phyloP scores from a whole-genome alignment of 2,888 invertebrate genomes.

The Aelia acuminata region DNA sequence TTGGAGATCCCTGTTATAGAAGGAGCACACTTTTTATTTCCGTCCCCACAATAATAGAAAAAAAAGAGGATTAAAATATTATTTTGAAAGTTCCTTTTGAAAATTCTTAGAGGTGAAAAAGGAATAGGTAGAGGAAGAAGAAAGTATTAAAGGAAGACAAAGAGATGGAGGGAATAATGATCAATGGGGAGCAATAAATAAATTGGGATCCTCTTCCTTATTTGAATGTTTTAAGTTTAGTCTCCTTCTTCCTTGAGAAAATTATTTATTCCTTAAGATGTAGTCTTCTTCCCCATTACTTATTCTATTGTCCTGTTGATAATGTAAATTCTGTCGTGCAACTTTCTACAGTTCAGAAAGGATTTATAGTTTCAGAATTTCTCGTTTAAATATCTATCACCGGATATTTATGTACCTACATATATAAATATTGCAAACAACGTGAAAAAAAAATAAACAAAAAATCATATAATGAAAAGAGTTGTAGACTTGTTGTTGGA shows the following conservation, averaged over 20 bases:
- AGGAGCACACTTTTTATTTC: not conserved
- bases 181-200: not conserved
- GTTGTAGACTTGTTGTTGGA: too few species aligned
- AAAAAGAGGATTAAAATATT: not conserved
- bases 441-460: too few species aligned
- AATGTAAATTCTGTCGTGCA: too few species aligned
- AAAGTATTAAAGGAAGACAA: not conserved
- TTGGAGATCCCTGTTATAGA: too few species aligned
- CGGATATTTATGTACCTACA: too few species aligned
- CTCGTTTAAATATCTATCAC: too few species aligned
- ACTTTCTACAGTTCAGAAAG: too few species aligned
- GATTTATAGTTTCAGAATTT: too few species aligned
- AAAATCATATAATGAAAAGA: too few species aligned
- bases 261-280: not conserved
- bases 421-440: too few species aligned
- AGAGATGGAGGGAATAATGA: not conserved
- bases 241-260: not conserved
- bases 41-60: not conserved
- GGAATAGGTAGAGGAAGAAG: not conserved
- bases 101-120: not conserved
- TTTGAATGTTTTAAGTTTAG: conserved; percentile 17
- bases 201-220: not conserved
- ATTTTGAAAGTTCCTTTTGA: not conserved
- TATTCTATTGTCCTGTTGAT: not conserved
- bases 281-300: not conserved